phyloP scores from a whole-genome alignment of 2,888 invertebrate genomes.

The Eurytoma californica region DNA sequence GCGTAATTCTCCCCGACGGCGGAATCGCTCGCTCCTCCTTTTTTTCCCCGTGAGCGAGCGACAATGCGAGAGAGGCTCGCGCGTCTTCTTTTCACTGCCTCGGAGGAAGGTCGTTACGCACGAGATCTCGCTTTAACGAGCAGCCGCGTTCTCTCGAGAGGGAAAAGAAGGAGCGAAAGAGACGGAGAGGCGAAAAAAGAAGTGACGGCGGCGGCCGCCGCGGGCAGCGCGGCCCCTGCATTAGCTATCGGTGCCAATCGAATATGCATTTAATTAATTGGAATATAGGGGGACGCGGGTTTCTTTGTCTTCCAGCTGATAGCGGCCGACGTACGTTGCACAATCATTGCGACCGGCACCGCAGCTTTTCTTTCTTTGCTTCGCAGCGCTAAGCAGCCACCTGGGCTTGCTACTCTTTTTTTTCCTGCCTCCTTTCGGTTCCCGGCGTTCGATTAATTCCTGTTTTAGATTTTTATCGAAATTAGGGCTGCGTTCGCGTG shows the following conservation, averaged over 20 bases:
- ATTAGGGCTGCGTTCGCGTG: not conserved
- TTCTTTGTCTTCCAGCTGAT: not conserved
- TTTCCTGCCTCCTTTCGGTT: too few species aligned
- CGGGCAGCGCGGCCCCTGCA: not conserved
- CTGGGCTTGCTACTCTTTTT: too few species aligned
- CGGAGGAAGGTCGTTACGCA: constrained; percentile 59
- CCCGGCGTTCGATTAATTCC: not conserved
- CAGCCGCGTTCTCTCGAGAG: constrained; percentile 32
- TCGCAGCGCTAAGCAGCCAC: not conserved
- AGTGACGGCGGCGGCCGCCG: not conserved
- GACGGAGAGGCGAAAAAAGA: not conserved
- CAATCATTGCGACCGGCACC: not conserved
- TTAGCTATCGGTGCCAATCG: constrained; percentile 21
- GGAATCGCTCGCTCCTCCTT: not conserved
- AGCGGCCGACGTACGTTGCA: not conserved
- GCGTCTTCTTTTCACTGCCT: constrained; percentile 31
- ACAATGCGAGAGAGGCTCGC: constrained; percentile 33
- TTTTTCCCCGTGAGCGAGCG: not conserved
- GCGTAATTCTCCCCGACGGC: constrained; percentile 7
- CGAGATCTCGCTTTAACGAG: constrained; percentile 61
- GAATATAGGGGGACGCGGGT: not conserved
- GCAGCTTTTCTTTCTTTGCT: constrained; percentile 1
- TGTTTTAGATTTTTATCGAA: not conserved
- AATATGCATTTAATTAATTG: constrained; percentile 51
- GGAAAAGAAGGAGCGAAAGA: constrained; percentile 18